Percentiles rank a stretch among this genome's conserved stretches.
phyloP scores from a whole-genome alignment of 2,113 vertebrate species.

The Anthoscopus minutus region DNA sequence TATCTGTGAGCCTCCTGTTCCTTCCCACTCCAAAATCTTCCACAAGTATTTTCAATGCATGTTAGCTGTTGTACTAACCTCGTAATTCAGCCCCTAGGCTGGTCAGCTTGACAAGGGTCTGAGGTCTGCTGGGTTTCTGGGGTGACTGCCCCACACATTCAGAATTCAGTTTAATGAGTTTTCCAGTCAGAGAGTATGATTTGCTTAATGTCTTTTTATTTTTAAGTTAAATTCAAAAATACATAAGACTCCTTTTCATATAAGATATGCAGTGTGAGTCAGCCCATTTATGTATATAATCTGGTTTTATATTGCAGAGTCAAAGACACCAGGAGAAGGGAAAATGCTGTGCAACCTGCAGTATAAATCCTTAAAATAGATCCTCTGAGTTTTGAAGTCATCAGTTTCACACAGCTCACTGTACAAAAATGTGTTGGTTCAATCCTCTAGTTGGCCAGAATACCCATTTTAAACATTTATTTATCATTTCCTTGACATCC shows the following conservation, averaged over 20 bases:
- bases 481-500: background rate
- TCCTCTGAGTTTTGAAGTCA: background rate
- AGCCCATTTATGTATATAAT: background rate
- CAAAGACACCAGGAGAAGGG: background rate
- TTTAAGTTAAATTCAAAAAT: background rate
- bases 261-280: background rate
- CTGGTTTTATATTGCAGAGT: background rate
- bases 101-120: background rate
- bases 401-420: background rate
- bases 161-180: background rate
- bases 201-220: background rate
- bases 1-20: background rate
- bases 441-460: background rate
- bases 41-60: background rate
- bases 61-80: background rate
- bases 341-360: background rate
- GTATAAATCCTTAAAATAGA: slow-evolving; percentile 6
- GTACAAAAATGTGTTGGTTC: background rate
- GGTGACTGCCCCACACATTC: background rate
- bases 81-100: background rate
- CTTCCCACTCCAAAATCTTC: background rate
- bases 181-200: background rate
- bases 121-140: background rate
- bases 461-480: background rate
- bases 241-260: background rate